Conservation (phyloP, 2,888 invertebrate genomes). For the Oscheius sp. region DNA sequence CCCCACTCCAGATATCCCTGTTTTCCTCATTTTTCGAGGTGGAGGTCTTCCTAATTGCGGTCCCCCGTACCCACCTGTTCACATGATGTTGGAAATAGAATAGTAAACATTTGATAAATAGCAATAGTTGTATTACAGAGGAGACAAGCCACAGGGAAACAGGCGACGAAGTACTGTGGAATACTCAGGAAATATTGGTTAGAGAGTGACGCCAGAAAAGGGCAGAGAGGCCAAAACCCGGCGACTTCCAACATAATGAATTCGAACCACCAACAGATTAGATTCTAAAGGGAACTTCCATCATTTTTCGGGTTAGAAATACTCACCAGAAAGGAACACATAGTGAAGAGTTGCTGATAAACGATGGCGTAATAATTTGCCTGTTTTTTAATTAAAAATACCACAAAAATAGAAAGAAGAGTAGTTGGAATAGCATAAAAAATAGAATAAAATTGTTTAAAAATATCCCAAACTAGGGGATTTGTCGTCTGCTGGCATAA, state of each 20-base stretch:
- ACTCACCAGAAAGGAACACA: slow-evolving; percentile 10
- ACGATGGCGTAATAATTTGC: slow-evolving; percentile 5
- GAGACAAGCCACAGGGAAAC: slow-evolving; percentile 1
- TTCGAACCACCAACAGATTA: slow-evolving; percentile 15
- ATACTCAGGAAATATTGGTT: not conserved
- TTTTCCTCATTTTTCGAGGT: too few species aligned
- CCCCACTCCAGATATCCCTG: too few species aligned
- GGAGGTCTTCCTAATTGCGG: too few species aligned
- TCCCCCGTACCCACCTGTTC: not conserved
- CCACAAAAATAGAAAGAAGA: not conserved
- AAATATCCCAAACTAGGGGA: not conserved
- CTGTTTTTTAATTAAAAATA: not conserved
- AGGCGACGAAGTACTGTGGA: not conserved
- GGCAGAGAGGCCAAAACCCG: slow-evolving; percentile 17
- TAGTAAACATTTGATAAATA: slow-evolving; percentile 11
- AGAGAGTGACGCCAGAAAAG: not conserved
- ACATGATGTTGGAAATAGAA: slow-evolving; percentile 16
- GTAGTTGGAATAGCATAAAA: slow-evolving; percentile 22
- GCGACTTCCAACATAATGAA: slow-evolving; percentile 14
- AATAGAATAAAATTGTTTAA: slow-evolving; percentile 21
- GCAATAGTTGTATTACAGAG: not conserved
- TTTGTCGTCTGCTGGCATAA: too few species aligned
- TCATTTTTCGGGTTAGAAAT: not conserved
- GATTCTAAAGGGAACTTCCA: slow-evolving; percentile 9
- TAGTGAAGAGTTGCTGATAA: not conserved